Base-by-base conservation (phyloP, 2,113 vertebrate genomes). In the Lipotes vexillifer region DNA sequence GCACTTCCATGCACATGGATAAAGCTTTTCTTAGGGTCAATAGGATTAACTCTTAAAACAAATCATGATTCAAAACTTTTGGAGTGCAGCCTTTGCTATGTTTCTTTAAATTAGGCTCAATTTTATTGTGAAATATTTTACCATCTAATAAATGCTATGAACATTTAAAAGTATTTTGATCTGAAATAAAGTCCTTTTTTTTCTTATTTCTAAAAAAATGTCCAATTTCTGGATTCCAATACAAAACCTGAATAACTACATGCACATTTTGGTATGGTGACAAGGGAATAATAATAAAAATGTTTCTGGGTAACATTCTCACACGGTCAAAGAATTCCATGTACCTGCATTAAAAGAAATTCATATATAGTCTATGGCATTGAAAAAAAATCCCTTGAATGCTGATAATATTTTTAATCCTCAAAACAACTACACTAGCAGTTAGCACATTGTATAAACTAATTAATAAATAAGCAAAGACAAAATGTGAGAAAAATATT, bases 81-180 rank as follows among this genome's bases (percentile, higher is more conserved):
- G n/a, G n/a, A 90, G 20, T 75, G 2, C 6, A 66, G n/a, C 4
- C 18, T 95, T 66, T 49, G 5, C 31, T 82, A 59, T 27, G 25
- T 86, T 93, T 93, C 44, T 90, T 94, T 80, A 93, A 92, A 52
- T 97, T 52, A 72, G 13, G 10, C 8, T 88, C 27, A 82, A 52
- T 69, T 96, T 93, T 93, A 74, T n/a, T 93, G 2, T 78, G 77
- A 44, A 72, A 78, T 77, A 90, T 80, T 57, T 74, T 94, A 85
- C 63, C n/a, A 92, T 69, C 41, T 95, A 46, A 93, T 95, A 93
- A 96, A 93, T 46, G 36, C 15, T 90, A 44, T 49, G 29, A 90
- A 74, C n/a, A 85, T 86, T 69, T 82, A 77, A 94, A 31, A 88
- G 29, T 59, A 77, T 59, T 96, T 95, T 93, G 46, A 93, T 55